These are phyloP conservation scores for Podiceps cristatus DNA, from an alignment of 2,113 vertebrate species.

Conservation along the genomic window DNA sequence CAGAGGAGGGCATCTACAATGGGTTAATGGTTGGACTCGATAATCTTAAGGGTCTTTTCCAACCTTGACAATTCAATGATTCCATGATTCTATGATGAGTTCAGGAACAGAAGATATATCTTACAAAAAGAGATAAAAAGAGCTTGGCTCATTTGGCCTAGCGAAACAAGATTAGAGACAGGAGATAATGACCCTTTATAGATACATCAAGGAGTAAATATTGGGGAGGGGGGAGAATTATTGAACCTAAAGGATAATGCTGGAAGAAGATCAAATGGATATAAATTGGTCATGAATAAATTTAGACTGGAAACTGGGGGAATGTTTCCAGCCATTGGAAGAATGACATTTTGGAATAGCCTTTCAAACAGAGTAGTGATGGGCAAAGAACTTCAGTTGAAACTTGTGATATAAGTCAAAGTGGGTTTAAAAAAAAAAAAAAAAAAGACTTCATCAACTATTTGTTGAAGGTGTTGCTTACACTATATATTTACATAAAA, in stretches of 20 bases:
- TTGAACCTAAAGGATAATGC: constrained; percentile 26
- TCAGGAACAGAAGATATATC: not conserved
- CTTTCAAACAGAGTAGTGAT: constrained; percentile 25
- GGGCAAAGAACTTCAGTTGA: constrained; percentile 29
- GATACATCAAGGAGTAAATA: not conserved
- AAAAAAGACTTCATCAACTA: not conserved
- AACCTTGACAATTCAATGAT: not conserved
- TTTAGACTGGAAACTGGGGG: not conserved
- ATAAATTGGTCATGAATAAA: constrained; percentile 49
- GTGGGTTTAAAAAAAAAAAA: not conserved
- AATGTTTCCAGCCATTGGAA: not conserved
- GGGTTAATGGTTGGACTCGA: not conserved
- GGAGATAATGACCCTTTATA: not conserved
- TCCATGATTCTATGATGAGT: not conserved
- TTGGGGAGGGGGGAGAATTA: not conserved
- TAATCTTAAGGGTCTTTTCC: too few relatives aligned
- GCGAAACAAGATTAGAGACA: not conserved
- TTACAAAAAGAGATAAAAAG: not conserved
- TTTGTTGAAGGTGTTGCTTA: not conserved
- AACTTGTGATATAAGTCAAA: constrained; percentile 7
- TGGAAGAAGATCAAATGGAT: constrained; percentile 39
- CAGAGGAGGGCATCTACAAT: not conserved
- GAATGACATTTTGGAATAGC: constrained; percentile 15
- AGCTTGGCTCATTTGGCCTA: not conserved
- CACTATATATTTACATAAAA: not conserved